Evolutionary conservation across 2,113 vertebrate genomes (phyloP).

Genomic region (Prionailurus viverrinus): DNA sequence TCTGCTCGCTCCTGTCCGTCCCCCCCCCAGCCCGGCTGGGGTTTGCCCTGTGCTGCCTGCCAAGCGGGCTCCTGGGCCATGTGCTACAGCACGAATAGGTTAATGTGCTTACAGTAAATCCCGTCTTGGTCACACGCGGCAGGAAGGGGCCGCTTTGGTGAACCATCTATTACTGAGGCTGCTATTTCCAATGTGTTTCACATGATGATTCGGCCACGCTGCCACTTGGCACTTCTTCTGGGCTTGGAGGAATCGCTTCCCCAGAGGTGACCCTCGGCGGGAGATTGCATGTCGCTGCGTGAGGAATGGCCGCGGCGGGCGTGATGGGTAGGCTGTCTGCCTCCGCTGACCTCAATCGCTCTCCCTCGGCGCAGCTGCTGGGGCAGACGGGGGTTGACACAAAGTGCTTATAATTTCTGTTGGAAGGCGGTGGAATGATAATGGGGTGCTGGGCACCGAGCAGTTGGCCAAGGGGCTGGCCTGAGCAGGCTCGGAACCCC

Average conservation of each 20-base stretch:
- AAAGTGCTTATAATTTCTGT: constrained; percentile 84
- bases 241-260: constrained; percentile 83
- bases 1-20: rapidly evolving
- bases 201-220: constrained; percentile 81
- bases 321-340: constrained; percentile 88
- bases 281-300: constrained; percentile 84
- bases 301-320: constrained; percentile 84
- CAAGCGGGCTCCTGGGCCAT: rapidly evolving
- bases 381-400: constrained; percentile 84
- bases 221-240: constrained; percentile 84
- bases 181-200: constrained; percentile 70
- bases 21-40: background rate
- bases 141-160: constrained; percentile 77
- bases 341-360: constrained; percentile 88
- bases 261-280: constrained; percentile 88
- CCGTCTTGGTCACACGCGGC: constrained; percentile 10
- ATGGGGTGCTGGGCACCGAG: constrained; percentile 59
- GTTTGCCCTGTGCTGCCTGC: rapidly evolving
- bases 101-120: constrained; percentile 28
- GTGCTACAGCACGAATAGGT: background rate
- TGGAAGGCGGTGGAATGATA: constrained; percentile 75
- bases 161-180: constrained; percentile 81
- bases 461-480: background rate
- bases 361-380: constrained; percentile 84
- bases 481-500: background rate